Base-by-base conservation (phyloP, 1,140 invertebrate genomes). In the Aphidius ervi region DNA sequence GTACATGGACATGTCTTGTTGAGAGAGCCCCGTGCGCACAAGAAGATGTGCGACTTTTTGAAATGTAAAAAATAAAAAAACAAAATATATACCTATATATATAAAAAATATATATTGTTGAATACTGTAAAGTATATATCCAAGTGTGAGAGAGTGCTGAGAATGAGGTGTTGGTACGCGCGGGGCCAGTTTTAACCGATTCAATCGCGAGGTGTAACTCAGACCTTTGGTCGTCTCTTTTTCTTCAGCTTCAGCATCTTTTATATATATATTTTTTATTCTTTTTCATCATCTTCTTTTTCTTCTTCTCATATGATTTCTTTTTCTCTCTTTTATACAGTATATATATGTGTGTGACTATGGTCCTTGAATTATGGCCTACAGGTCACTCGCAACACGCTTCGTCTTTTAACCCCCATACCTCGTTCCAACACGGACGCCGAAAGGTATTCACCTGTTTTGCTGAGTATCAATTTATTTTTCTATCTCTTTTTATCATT, bases 361-460 rank as follows among this genome's bases (percentile, higher is more conserved):
- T 61, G 73, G 74, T 6, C 42, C 42, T 48, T 59, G 57, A 59
- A 59, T 59, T 59, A 59, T 59, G 48, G 57, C 57, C 57, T 59
- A 50, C 57, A 42, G 57, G 57, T 76, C 75, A 76, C 69, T 76
- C 70, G 74, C 74, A 78, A 78, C 76, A 77, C 74, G 75, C 74
- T 78, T 77, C 74, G 76, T 78, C 76, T 75, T 78, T 78, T 78
- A 78, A 77, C 75, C 76, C 71, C 73, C 69, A 71, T 72, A 70
- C 69, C 74, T 16, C 56, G 46, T 23, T 23, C 39, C 69, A 66
- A 68, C 69, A 56, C 57, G 55, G 65, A 68, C 61, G 64, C 65
- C 64, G 63, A 67, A 71, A 72, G 68, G 70, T 70, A 76, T 76
- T 77, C 70, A 61, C 58, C 23, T 31, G 23, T 31, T 31, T 31